Conservation (phyloP, 1,140 invertebrate species). For the Drosophila pectinifera region DNA sequence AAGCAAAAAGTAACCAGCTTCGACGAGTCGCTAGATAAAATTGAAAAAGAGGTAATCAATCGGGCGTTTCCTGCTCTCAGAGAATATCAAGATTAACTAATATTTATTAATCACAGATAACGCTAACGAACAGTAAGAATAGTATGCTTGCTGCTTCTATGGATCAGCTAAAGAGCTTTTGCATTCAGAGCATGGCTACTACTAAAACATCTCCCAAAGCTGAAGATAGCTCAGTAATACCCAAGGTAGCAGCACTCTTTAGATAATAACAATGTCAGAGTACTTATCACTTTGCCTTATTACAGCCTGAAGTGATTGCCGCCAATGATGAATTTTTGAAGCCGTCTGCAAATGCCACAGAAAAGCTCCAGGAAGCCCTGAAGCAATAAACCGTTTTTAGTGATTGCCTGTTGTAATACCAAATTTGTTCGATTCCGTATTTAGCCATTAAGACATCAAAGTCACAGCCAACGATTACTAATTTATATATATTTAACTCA, state of each 20-base stretch:
- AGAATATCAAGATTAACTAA: constrained; percentile 4
- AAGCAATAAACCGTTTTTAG: constrained; percentile 37
- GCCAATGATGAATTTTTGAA: constrained; percentile 35
- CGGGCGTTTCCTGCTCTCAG: neutral
- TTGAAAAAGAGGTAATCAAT: constrained; percentile 65
- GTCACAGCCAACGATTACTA: constrained; percentile 59
- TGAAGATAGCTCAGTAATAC: constrained; percentile 16
- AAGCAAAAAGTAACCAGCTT: constrained; percentile 68
- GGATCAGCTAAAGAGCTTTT: constrained; percentile 55
- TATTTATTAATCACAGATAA: constrained; percentile 32
- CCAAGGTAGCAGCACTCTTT: constrained; percentile 29
- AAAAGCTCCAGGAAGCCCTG: constrained; percentile 30
- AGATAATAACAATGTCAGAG: neutral
- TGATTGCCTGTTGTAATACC: constrained; percentile 39
- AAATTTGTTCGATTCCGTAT: constrained; percentile 42
- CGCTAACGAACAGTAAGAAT: constrained; percentile 44
- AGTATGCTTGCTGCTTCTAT: constrained; percentile 41
- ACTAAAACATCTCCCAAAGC: constrained; percentile 15
- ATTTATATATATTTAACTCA: constrained; percentile 47
- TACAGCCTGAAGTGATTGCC: constrained; percentile 34
- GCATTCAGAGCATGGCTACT: constrained; percentile 33
- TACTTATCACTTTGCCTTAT: neutral
- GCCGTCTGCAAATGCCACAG: constrained; percentile 44
- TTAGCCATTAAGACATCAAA: constrained; percentile 37
- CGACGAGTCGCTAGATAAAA: constrained; percentile 59